Percentiles rank a stretch among this genome's conserved stretches.
Conservation (phyloP, 1,140 invertebrate genomes). For the Drosophila lini region DNA sequence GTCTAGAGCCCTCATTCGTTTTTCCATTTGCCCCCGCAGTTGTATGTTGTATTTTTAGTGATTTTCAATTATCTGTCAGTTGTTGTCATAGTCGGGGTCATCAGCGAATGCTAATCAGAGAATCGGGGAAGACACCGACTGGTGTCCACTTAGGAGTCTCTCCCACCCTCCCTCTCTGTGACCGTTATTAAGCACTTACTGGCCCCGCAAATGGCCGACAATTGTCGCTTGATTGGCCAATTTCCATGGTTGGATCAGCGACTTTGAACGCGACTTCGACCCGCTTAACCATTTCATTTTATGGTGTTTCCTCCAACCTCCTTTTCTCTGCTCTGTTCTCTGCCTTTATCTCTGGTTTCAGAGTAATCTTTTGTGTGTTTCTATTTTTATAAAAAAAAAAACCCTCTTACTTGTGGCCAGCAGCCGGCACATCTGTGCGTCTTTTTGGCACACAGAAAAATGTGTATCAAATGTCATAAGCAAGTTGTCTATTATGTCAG, state of each 20-base stretch:
- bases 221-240: constrained; percentile 81
- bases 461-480: constrained; percentile 11
- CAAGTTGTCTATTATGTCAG: not conserved
- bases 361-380: constrained; percentile 37
- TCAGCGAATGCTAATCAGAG: constrained; percentile 54
- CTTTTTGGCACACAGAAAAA: constrained; percentile 20
- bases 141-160: constrained; percentile 34
- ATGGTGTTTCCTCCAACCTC: constrained; percentile 23
- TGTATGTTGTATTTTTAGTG: constrained; percentile 35
- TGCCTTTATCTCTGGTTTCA: constrained; percentile 14
- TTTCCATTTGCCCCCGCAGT: not conserved
- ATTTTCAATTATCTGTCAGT: constrained; percentile 73
- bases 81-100: constrained; percentile 58
- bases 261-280: constrained; percentile 48
- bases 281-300: constrained; percentile 67
- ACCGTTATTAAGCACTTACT: constrained; percentile 66
- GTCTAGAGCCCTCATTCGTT: constrained; percentile 6
- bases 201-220: constrained; percentile 69
- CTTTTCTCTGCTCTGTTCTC: constrained; percentile 2
- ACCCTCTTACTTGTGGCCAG: constrained; percentile 31
- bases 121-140: constrained; percentile 11
- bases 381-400: constrained; percentile 30
- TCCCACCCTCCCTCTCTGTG: constrained; percentile 26
- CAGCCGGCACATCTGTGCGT: constrained; percentile 23
- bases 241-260: constrained; percentile 48